Conservation (phyloP, 2,888 invertebrate species). For the Metallyticus violacea region DNA sequence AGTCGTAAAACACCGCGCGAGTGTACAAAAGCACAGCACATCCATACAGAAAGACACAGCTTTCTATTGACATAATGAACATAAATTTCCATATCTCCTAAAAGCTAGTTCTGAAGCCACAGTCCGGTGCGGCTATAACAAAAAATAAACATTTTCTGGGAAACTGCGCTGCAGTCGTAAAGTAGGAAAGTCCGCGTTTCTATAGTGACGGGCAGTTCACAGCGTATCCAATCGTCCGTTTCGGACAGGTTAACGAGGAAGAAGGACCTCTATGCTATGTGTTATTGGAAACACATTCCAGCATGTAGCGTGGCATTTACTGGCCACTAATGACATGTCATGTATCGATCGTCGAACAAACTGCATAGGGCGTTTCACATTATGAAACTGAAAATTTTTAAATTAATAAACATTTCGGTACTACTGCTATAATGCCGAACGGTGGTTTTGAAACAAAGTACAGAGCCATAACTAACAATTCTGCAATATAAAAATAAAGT, state of each 20-base stretch:
- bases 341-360: neutral
- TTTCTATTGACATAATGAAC: too few species aligned
- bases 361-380: neutral
- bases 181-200: neutral
- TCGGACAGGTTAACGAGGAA: neutral
- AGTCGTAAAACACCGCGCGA: too few species aligned
- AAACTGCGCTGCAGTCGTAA: neutral
- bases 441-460: too few species aligned
- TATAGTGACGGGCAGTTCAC: neutral
- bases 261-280: neutral
- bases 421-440: too few species aligned
- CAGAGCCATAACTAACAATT: too few species aligned
- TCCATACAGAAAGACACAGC: too few species aligned
- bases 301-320: neutral
- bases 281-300: neutral
- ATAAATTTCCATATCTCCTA: too few species aligned
- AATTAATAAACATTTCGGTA: too few species aligned
- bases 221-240: neutral
- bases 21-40: too few species aligned
- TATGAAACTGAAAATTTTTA: too few species aligned
- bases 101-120: too few species aligned
- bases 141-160: neutral
- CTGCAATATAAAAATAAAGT: too few species aligned
- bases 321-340: neutral
- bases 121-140: neutral